Conservation (phyloP, 2,888 invertebrate genomes). For the Drosophila paramelanica region DNA sequence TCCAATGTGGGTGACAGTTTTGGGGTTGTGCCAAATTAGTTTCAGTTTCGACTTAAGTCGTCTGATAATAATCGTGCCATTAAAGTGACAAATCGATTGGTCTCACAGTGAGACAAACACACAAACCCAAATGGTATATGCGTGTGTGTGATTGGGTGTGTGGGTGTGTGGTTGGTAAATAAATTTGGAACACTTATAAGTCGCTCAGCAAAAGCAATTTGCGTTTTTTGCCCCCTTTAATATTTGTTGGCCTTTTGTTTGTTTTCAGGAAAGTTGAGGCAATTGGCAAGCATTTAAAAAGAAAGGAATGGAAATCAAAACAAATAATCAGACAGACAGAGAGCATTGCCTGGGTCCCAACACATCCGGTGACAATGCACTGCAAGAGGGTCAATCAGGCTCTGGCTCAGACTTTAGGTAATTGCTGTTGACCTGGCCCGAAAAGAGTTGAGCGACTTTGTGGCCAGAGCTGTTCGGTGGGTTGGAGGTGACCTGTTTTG, state of each 20-base stretch:
- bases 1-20: slow-evolving; percentile 55
- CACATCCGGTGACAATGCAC: slow-evolving; percentile 72
- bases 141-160: slow-evolving; percentile 22
- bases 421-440: slow-evolving; percentile 37
- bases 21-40: slow-evolving; percentile 69
- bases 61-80: slow-evolving; percentile 54
- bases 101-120: slow-evolving; percentile 4
- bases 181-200: slow-evolving; percentile 48
- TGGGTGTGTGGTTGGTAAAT: slow-evolving; percentile 24
- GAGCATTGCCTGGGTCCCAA: slow-evolving; percentile 16
- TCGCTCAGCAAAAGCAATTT: slow-evolving; percentile 42
- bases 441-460: slow-evolving; percentile 43
- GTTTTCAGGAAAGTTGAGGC: slow-evolving; percentile 56
- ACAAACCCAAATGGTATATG: slow-evolving; percentile 6
- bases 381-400: slow-evolving; percentile 51
- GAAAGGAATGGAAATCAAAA: slow-evolving; percentile 30
- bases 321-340: slow-evolving; percentile 50
- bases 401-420: slow-evolving; percentile 15
- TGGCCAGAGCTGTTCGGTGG: slow-evolving; percentile 16
- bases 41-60: slow-evolving; percentile 41
- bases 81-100: slow-evolving; percentile 59
- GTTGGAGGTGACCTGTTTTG: slow-evolving; percentile 9
- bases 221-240: slow-evolving; percentile 13
- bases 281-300: slow-evolving; percentile 38
- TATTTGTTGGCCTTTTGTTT: slow-evolving; percentile 34